A percentile compares a stretch with the other conserved stretches of the same genome.
These are phyloP conservation scores for Dreissena polymorpha DNA, from an alignment of 1,140 invertebrate genomes.

Conservation along the genomic window DNA sequence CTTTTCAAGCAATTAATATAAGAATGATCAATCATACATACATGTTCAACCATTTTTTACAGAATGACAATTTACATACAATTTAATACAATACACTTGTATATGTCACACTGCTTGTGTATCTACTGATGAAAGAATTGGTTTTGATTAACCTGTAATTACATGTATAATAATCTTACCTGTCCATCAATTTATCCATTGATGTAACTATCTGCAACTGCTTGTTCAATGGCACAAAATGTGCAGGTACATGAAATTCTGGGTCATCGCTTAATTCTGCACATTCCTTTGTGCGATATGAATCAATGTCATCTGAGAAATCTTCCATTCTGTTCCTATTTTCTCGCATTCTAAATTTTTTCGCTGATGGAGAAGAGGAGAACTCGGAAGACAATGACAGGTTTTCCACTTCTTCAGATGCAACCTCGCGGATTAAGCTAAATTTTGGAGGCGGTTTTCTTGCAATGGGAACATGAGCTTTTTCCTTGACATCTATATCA, in stretches of 20 bases:
- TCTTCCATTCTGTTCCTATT: constrained; percentile 68
- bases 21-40: no score
- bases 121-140: no score
- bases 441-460: constrained; percentile 48
- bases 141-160: no score
- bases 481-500: constrained; percentile 29
- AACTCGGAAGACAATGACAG: constrained; percentile 66
- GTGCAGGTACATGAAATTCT: constrained; percentile 54
- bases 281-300: constrained; percentile 59
- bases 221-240: constrained; percentile 67
- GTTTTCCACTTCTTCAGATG: constrained; percentile 65
- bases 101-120: no score
- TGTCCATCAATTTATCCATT: constrained; percentile 61
- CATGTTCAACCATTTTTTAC: no score
- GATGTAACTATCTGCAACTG: constrained; percentile 72
- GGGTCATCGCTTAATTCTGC: constrained; percentile 69
- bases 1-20: no score
- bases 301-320: constrained; percentile 71
- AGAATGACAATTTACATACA: no score
- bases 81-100: no score
- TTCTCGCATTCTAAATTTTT: constrained; percentile 59
- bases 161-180: constrained; percentile 19
- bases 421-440: constrained; percentile 48
- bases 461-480: neutral
- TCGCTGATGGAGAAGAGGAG: constrained; percentile 65